Percentiles rank a stretch among this genome's conserved stretches.
phyloP scores from a whole-genome alignment of 2,113 vertebrate genomes.

The Oryctolagus cuniculus region mOryCun1.1 NC_091443.1:69850501-69851000 shows the following conservation, averaged over 20 bases:
- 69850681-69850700: too few species aligned
- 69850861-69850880: not conserved
- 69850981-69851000: not conserved
- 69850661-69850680: not conserved
- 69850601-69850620: not conserved
- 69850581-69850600: not conserved
- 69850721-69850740: not conserved
- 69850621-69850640: not conserved
- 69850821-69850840: not conserved
- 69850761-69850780: not conserved
- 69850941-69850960: not conserved
- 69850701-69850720: not conserved
- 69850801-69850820: not conserved
- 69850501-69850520: constrained; percentile 58
- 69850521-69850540: constrained; percentile 69
- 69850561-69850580: constrained; percentile 37
- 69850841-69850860: not conserved
- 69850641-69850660: not conserved
- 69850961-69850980: not conserved
- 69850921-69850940: not conserved
- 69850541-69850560: constrained; percentile 36
- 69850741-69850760: not conserved
- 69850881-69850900: not conserved
- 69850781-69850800: not conserved
- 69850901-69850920: not conserved